Conservation (phyloP, 2,888 invertebrate species). For the Andrena camellia region DNA sequence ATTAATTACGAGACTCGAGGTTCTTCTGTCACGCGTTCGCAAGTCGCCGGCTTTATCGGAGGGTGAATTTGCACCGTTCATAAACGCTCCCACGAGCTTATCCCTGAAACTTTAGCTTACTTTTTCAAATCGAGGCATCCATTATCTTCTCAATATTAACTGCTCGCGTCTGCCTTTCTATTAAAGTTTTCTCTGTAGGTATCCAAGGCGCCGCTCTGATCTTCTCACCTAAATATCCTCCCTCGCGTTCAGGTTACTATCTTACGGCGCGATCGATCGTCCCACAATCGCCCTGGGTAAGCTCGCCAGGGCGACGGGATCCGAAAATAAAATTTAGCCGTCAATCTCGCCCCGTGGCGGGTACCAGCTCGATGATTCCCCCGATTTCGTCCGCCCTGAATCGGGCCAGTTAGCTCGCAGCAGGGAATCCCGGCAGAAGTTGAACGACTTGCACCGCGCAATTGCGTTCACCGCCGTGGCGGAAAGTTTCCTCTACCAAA, state of each 20-base stretch:
- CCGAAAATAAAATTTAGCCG: conserved; percentile 11
- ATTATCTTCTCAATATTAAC: no score
- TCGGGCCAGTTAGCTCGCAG: conserved; percentile 11
- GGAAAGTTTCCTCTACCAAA: conserved; percentile 54
- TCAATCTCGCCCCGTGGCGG: neutral
- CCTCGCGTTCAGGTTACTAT: neutral
- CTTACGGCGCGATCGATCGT: conserved; percentile 8
- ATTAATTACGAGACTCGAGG: conserved; percentile 56
- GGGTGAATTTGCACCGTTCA: neutral
- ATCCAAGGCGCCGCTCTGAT: no score
- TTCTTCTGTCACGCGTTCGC: neutral
- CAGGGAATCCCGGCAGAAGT: conserved; percentile 23
- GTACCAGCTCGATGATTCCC: conserved; percentile 1
- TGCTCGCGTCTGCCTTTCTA: no score
- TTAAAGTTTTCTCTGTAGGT: no score
- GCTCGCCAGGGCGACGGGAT: neutral
- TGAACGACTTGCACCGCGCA: conserved; percentile 40
- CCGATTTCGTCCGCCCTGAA: conserved; percentile 21
- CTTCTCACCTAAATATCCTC: neutral
- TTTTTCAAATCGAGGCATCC: no score
- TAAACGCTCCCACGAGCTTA: no score
- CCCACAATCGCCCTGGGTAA: neutral
- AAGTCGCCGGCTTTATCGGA: neutral
- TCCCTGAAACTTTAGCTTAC: no score
- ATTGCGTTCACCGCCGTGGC: conserved; percentile 46